Conservation (phyloP, 2,888 invertebrate genomes). For the Pyrrhosoma nymphula region DNA sequence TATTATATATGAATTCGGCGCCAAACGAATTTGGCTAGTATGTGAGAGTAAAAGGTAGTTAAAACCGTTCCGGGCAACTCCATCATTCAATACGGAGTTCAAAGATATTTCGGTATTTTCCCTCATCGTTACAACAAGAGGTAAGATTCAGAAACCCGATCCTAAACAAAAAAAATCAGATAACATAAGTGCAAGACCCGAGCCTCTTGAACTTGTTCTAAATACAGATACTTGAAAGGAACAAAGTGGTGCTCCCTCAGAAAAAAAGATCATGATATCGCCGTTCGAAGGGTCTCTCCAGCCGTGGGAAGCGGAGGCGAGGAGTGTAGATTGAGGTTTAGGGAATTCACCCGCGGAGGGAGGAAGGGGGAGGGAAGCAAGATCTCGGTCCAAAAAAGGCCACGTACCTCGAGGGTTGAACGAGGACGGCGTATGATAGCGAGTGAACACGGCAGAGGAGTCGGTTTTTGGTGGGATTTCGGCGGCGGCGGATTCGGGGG, state of each 20-base stretch:
- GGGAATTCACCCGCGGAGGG: background rate
- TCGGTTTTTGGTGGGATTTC: background rate
- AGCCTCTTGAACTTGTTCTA: no score
- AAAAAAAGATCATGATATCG: background rate
- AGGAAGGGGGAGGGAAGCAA: background rate
- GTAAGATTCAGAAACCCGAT: no score
- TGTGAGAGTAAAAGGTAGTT: no score
- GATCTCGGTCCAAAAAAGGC: background rate
- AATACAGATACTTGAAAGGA: no score
- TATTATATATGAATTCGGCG: no score
- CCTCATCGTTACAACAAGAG: no score
- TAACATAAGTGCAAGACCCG: no score
- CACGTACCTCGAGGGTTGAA: background rate
- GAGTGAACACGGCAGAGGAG: background rate
- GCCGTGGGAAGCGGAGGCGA: background rate
- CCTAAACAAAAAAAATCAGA: no score
- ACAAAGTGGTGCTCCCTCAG: background rate
- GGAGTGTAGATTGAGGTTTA: background rate
- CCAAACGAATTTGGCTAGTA: no score
- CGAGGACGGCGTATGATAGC: constrained; percentile 18
- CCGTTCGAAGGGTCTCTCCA: background rate
- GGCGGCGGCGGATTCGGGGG: background rate
- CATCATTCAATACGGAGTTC: no score
- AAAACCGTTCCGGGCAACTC: no score
- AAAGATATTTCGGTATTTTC: no score